Evolutionary conservation across 1,140 invertebrate species (phyloP), one percentile per base, ranked within the genome.

Genomic region (Drosophila arawakana): DNA sequence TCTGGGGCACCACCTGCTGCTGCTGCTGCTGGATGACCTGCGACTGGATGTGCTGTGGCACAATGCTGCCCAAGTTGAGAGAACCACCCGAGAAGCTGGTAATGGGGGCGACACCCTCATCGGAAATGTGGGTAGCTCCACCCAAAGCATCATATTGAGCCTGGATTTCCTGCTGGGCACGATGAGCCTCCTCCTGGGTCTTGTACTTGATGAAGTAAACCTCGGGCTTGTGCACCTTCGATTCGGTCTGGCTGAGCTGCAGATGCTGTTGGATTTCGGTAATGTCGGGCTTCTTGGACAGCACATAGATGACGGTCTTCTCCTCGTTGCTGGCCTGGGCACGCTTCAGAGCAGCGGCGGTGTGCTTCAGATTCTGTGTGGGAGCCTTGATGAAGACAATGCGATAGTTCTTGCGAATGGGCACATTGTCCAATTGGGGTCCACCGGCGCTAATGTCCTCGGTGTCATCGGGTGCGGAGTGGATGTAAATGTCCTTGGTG

Each of bases 341-440:
- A 2, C 78, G 88, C 61, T 84, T 91, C 61, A 94, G 91, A 49
- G 96, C 95, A 94, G 92, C 41, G 93, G 94, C 49, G 93, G 95
- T 25, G 3, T 95, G 95, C 73, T 94, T 95, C 37, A 95, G 94
- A 80, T 94, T 94, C 44, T 95, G 94, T 50, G 95, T 94, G 35
- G 96, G 96, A 15, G 96, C 96, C 94, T 97, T 97, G 92, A 97
- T 97, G 94, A 97, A 97, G 83, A 97, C 96, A 83, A 97, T 97
- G 92, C 96, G 96, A 93, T 97, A 97, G 92, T 97, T 96, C 80
- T 97, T 97, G 92, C 96, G 95, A 69, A 96, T 93, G 7, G 94
- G 94, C 11, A 76, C 47, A 35, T 46, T 86, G 10, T 91, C 90
- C 34, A 81, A 39, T 7, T 78, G 83, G 0, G 76, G 73, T 6